These are phyloP conservation scores for Gambusia affinis DNA, from an alignment of 2,113 vertebrate species.

Conservation along the genomic window DNA sequence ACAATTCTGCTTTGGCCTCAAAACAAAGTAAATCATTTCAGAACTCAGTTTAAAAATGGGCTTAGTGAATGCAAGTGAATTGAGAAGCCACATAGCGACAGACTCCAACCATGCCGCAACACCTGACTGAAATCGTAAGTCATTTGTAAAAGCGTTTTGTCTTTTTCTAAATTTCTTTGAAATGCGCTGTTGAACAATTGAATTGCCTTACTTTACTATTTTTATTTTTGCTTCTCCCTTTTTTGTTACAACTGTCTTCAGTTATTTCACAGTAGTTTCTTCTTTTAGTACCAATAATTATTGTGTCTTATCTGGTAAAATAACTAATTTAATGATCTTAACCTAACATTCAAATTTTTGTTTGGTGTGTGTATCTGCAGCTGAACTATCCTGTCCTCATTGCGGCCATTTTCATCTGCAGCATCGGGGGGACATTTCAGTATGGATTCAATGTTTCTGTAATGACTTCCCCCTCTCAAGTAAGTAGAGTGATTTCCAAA, in stretches of 20 bases:
- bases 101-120: slow-evolving; percentile 48
- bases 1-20: background rate
- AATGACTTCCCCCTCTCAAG: slow-evolving; percentile 82
- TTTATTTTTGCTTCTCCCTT: no score
- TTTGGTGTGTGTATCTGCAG: slow-evolving; percentile 54
- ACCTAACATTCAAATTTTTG: background rate
- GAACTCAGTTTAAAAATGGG: slow-evolving; percentile 20
- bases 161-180: background rate
- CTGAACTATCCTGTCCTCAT: slow-evolving; percentile 65
- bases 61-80: background rate
- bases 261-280: no score
- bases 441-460: slow-evolving; percentile 84
- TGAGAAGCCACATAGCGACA: slow-evolving; percentile 10
- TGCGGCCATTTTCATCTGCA: slow-evolving; percentile 72
- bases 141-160: background rate
- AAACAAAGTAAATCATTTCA: slow-evolving; percentile 58
- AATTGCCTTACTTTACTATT: no score
- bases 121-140: slow-evolving; percentile 64
- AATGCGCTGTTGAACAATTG: no score
- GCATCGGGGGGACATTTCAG: slow-evolving; percentile 84
- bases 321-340: no score
- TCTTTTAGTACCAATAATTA: no score
- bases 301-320: no score
- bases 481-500: slow-evolving; percentile 64
- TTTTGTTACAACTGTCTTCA: no score